Evolutionary conservation across 2,797 vertebrate species (phyloP), one percentile per base, ranked within the genome.

Genomic region (Sardinella longiceps): DNA sequence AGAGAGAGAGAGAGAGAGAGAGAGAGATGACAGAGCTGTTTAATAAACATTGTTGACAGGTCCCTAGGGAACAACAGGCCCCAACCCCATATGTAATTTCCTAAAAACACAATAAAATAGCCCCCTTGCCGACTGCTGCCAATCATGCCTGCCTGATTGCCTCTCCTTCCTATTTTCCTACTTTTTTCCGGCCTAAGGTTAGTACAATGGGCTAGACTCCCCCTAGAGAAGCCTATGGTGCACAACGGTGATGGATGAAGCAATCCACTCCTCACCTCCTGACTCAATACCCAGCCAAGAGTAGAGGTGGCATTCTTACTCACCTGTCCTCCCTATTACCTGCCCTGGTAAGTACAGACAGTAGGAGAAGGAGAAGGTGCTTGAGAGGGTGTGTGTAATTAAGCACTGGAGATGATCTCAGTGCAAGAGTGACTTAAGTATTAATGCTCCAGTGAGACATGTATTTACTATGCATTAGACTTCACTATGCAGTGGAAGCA

Each of bases 81-180:
- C 74, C 81, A 84, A 82, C 88, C 89, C 91, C 87, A 91, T 90
- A 87, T 89, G 86, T 89, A 89, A 90, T 90, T 89, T 86, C 50
- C 84, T 84, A 87, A 84, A 92, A 92, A 90, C 86, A 92, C 90
- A 89, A 88, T 90, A 84, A 85, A 89, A 91, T 87, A 30, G 56
- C 37, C 87, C 89, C 87, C 85, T 87, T 82, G 88, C 85, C 74
- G 81, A 86, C 80, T 74, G 82, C 90, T 93, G 92, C 85, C 91
- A 92, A 90, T 92, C 91, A 92, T 56, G 30, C 20, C 0, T 53
- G 83, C 83, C 85, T 77, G 70, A 77, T 90, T 89, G 86, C 89
- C 85, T 85, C 80, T 85, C 85, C 85, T 87, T 90, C 87, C 63
- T 90, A 86, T 90, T 82, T 88, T 84, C 39, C 70, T 7, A 43